A percentile compares a stretch with the other conserved stretches of the same genome.
Evolutionary conservation across 2,113 vertebrate genomes (phyloP).

Genomic region (Vulpes ferrilata): DNA sequence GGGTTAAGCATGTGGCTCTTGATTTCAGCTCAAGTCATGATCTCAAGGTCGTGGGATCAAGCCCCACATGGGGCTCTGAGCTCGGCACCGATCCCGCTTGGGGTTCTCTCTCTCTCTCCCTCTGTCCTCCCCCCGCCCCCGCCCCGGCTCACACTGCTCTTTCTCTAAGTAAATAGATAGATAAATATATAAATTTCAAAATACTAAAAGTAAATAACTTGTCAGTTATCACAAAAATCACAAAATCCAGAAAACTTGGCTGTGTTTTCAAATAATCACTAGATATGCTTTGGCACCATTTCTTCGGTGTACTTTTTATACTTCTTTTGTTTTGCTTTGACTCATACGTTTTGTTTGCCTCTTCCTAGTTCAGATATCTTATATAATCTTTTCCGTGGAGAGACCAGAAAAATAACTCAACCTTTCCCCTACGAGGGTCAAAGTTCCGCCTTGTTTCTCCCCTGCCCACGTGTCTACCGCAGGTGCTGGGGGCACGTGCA

Average conservation of each 20-base stretch:
- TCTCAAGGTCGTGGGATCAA: not conserved
- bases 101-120: not conserved
- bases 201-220: not conserved
- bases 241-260: not conserved
- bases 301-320: not conserved
- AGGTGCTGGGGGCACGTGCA: not conserved
- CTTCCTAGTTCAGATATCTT: not conserved
- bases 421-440: not conserved
- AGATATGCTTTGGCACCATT: not conserved
- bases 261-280: not conserved
- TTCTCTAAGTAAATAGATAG: not conserved
- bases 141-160: no score
- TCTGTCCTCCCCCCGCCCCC: no score
- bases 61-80: not conserved
- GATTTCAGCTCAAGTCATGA: not conserved
- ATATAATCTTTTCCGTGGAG: not conserved
- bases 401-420: not conserved
- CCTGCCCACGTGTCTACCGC: not conserved
- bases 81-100: not conserved
- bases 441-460: not conserved
- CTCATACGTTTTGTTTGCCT: not conserved
- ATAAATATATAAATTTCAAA: conserved; percentile 9
- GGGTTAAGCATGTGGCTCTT: not conserved
- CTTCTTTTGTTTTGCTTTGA: conserved; percentile 5
- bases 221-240: not conserved